A percentile compares a stretch with the other conserved stretches of the same genome.
phyloP scores from a whole-genome alignment of 2,888 invertebrate species.

The Lochmaea crataegi region DNA sequence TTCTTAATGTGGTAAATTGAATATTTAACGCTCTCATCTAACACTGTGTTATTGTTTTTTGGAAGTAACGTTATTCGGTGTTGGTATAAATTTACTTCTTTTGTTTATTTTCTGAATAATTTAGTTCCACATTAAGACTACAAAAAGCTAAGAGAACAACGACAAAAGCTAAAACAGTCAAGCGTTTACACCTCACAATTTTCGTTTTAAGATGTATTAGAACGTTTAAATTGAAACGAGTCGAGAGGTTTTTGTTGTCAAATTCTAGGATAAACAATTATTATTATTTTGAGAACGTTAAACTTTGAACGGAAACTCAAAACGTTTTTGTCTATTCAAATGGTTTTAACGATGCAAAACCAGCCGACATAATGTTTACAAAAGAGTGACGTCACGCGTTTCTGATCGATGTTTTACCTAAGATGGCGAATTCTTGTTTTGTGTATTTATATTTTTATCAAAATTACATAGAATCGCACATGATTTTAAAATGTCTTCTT shows the following conservation, averaged over 20 bases:
- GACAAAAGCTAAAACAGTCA: not conserved
- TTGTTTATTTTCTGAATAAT: constrained; percentile 12
- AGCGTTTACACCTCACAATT: not conserved
- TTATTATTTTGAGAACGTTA: not conserved
- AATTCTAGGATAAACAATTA: not conserved
- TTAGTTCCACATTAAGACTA: constrained; percentile 11
- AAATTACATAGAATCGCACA: too few species aligned
- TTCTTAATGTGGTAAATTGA: constrained; percentile 18
- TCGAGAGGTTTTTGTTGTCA: not conserved
- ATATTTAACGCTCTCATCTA: constrained; percentile 2
- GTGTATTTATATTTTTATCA: too few species aligned
- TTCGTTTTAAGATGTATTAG: constrained; percentile 1
- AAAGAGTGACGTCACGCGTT: too few species aligned
- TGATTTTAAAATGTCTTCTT: too few species aligned
- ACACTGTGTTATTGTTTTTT: constrained; percentile 8
- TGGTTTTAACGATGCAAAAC: too few species aligned
- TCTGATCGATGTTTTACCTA: too few species aligned
- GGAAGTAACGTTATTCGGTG: not conserved
- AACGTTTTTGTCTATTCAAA: too few species aligned
- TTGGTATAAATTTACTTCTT: not conserved
- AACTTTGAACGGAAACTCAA: too few species aligned
- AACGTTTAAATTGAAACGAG: not conserved
- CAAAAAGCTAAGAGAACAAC: constrained; percentile 2
- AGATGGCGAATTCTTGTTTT: too few species aligned
- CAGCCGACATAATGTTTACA: too few species aligned